Evolutionary conservation across 2,888 invertebrate species (phyloP), one percentile per base, ranked within the genome.

Genomic region (Branchipolynoe longqiensis): DNA sequence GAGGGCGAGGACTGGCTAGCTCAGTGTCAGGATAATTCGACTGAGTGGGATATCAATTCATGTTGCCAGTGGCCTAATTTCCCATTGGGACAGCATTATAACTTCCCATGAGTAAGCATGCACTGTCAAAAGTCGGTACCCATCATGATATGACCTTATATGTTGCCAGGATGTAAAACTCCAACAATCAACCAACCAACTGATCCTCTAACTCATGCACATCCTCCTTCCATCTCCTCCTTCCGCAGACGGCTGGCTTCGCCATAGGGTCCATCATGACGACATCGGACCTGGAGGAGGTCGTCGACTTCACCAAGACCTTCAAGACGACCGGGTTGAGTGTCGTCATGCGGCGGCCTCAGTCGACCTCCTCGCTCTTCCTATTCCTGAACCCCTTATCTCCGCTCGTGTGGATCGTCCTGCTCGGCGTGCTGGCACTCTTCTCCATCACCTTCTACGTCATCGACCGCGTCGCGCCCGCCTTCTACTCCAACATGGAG

Each of bases 261-360:
- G 91, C 92, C 0, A 90, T 93, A 0, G 92, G 92, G 4, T 91
- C 93, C 0, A 87, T 93, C 14, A 92, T 92, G 85, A 92, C 93
- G 86, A 93, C 92, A 85, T 90, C 92, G 0, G 88, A 91, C 62
- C 86, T 93, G 48, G 92, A 93, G 81, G 91, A 90, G 81, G 93
- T 91, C 0, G 91, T 93, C 4, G 93, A 93, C 87, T 93, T 93
- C 87, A 92, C 93, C 41, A 92, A 93, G 86, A 92, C 93, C 4
- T 93, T 93, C 89, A 93, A 92, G 91, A 91, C 92, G 0, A 87
- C 91, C 83, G 92, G 92, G 85, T 91, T 93, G 69, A 92, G 90
- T 83, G 91, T 93, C 18, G 86, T 93, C 22, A 91, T 93, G 91
- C 90, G 90, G 82, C 89, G 91, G 28, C 91, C 92, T 0, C 82